Base-by-base conservation (phyloP, 2,888 invertebrate species). In the Drosophila neonasuta region DNA sequence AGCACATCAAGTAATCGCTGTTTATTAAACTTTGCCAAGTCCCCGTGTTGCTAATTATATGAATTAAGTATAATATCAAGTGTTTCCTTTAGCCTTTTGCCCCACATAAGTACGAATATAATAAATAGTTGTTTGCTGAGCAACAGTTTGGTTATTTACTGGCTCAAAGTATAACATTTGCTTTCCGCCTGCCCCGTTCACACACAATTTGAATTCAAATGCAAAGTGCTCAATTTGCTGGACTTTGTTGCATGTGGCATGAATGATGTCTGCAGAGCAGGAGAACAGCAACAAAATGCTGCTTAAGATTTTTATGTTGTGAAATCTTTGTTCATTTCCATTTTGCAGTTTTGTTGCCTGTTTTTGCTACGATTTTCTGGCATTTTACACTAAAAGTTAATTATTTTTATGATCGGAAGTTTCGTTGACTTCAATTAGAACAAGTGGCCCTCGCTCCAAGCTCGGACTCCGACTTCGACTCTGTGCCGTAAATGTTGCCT, bases 321-420 rank as follows among this genome's bases (percentile, higher is more conserved):
- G 30, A 55, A 74, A 65, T 61, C 65, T 30, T 74, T 70, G 20
- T 60, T 15, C 10, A 34, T 65, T 59, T 60, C 30, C 41, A 46
- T 45, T 64, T 50, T 45, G 20, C 15, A 39, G 11, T 44, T 50
- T 32, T 51, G 41, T 39, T 32, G 36, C 36, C 36, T n/a, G 20
- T 20, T 45, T 24, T 29, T 5, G 30, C 30, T 42, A 24, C 57
- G 50, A 59, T 66, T 71, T 59, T 50, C 67, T 59, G 41, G n/a
- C 63, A 67, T 66, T 73, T 77, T 74, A 60, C 71, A 71, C 68
- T 62, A 64, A 76, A 80, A 77, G 74, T 71, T 69, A 82, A 87
- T 85, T 85, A 79, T 76, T 83, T 85, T 77, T 76, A 76, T 73
- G 83, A 85, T 80, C 76, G 83, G 74, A 80, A 83, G 74, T 86